Conservation (phyloP, 2,797 vertebrate species). For the Helarctos malayanus region DNA sequence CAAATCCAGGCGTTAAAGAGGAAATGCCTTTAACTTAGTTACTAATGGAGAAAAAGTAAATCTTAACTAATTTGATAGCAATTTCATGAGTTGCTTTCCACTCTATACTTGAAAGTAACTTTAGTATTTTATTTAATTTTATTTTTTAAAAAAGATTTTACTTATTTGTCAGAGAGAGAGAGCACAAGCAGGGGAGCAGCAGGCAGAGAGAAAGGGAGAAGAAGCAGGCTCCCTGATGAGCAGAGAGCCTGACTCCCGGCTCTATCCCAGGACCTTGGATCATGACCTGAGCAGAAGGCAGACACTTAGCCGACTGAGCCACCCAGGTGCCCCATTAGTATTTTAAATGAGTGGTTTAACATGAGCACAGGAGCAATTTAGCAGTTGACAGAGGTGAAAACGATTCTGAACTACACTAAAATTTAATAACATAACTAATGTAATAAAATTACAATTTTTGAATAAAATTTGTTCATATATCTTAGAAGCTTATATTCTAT, state of each 20-base stretch:
- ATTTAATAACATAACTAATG: background rate
- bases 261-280: too few species aligned
- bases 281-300: too few species aligned
- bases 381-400: background rate
- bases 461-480: background rate
- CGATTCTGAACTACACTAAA: background rate
- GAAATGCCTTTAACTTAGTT: background rate
- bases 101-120: background rate
- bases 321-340: background rate
- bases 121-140: background rate
- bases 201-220: too few species aligned
- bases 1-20: background rate
- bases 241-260: too few species aligned
- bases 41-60: constrained; percentile 6
- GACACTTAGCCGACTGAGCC: too few species aligned
- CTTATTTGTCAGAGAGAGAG: too few species aligned
- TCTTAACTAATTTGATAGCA: background rate
- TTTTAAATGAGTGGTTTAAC: background rate
- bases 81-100: background rate
- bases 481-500: constrained; percentile 7
- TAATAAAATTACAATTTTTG: background rate
- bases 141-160: too few species aligned
- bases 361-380: background rate
- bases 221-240: too few species aligned
- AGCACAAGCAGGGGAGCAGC: too few species aligned